These are phyloP conservation scores for Syrphus vitripennis DNA, from an alignment of 2,888 invertebrate genomes.

Conservation along the genomic window DNA sequence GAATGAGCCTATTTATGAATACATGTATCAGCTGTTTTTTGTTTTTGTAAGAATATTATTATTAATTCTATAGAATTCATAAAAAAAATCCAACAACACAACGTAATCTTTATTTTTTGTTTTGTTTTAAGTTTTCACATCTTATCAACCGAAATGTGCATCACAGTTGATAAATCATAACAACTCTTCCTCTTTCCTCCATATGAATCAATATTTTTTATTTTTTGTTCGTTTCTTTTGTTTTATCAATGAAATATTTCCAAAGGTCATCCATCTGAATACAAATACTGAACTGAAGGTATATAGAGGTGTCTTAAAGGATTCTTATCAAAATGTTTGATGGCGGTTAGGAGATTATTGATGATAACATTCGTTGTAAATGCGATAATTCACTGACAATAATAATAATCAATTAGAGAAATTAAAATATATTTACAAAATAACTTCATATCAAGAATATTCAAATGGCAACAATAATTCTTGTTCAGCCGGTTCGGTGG, in stretches of 20 bases:
- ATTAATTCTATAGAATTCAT: neutral
- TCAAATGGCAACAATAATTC: neutral
- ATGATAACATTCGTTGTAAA: conserved; percentile 27
- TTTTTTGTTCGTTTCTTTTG: conserved; percentile 20
- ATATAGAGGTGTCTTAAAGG: conserved; percentile 44
- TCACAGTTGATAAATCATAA: conserved; percentile 47
- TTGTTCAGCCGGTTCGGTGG: neutral
- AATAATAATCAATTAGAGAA: conserved; percentile 1
- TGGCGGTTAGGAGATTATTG: conserved; percentile 35
- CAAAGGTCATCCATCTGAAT: conserved; percentile 54
- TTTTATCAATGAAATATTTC: conserved; percentile 62
- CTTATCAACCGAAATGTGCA: conserved; percentile 47
- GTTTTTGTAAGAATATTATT: too few relatives aligned
- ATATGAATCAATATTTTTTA: neutral
- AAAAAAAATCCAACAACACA: neutral
- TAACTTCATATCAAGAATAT: neutral
- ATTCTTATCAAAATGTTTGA: conserved; percentile 38
- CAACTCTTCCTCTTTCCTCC: conserved; percentile 5
- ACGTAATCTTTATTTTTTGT: neutral
- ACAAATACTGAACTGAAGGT: neutral
- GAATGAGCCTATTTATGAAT: too few relatives aligned
- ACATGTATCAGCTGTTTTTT: too few relatives aligned
- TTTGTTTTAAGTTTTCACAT: neutral
- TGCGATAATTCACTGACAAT: conserved; percentile 14
- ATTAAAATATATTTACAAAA: neutral